Evolutionary conservation across 2,888 invertebrate genomes (phyloP).

Genomic region (Sarcophaga carnaria): DNA sequence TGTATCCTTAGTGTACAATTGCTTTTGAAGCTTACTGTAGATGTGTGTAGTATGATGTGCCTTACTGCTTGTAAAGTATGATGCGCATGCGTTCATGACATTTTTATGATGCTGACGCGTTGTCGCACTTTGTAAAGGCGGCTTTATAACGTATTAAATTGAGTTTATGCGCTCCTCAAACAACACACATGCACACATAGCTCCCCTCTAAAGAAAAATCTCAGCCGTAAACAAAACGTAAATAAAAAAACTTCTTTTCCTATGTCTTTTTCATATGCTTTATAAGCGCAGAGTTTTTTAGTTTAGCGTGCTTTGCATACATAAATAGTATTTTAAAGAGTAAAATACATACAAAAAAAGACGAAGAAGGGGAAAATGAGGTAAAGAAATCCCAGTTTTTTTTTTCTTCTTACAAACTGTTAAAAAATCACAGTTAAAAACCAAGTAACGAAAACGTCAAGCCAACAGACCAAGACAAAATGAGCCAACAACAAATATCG

Average conservation of each 20-base stretch:
- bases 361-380: not conserved
- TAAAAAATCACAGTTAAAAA: conserved; percentile 68
- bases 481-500: conserved; percentile 5
- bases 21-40: no score
- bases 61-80: conserved; percentile 67
- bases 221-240: conserved; percentile 12
- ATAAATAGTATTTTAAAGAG: conserved; percentile 62
- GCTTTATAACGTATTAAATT: conserved; percentile 63
- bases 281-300: conserved; percentile 38
- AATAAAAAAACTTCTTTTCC: not conserved
- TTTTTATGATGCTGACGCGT: conserved; percentile 73
- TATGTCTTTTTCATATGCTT: not conserved
- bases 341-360: not conserved
- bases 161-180: conserved; percentile 41
- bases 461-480: conserved; percentile 12
- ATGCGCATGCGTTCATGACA: conserved; percentile 72
- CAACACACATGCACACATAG: conserved; percentile 21
- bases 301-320: conserved; percentile 71
- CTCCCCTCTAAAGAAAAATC: not conserved
- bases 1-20: no score
- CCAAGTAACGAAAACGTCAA: not conserved
- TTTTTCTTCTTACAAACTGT: conserved; percentile 61
- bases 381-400: conserved; percentile 8
- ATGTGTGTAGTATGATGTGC: not conserved
- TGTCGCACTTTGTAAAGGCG: conserved; percentile 69